phyloP scores from a whole-genome alignment of 2,888 invertebrate genomes.

The Leucania comma region DNA sequence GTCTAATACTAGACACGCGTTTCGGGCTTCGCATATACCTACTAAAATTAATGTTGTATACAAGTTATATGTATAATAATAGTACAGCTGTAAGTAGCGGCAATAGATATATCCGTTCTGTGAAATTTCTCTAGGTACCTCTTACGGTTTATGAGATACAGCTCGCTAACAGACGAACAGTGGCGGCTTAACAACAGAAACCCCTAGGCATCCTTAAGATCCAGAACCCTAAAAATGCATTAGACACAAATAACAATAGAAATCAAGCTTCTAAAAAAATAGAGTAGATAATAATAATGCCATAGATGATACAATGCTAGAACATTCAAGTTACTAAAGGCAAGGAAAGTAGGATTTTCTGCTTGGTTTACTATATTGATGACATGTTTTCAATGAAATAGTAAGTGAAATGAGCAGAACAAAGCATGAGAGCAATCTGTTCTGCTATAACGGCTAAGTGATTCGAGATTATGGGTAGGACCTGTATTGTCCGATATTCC shows the following conservation, averaged over 20 bases:
- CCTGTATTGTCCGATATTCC: not conserved
- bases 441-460: not conserved
- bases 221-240: too few species aligned
- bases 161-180: too few species aligned
- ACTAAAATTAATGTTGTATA: too few species aligned
- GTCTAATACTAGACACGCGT: too few species aligned
- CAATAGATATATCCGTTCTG: too few species aligned
- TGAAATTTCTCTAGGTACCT: too few species aligned
- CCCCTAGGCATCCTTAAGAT: too few species aligned
- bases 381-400: slow-evolving; percentile 43
- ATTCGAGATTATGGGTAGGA: not conserved
- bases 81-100: too few species aligned
- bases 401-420: slow-evolving; percentile 47
- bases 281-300: not conserved
- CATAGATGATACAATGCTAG: slow-evolving; percentile 15
- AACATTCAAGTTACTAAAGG: slow-evolving; percentile 5
- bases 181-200: too few species aligned
- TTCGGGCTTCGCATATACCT: too few species aligned
- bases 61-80: too few species aligned
- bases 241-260: slow-evolving; percentile 25
- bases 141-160: too few species aligned
- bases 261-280: not conserved
- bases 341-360: slow-evolving; percentile 55
- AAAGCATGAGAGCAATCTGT: slow-evolving; percentile 22
- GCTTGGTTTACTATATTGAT: slow-evolving; percentile 50